Conservation (phyloP, 2,797 vertebrate species). For the Antrozous pallidus region DNA sequence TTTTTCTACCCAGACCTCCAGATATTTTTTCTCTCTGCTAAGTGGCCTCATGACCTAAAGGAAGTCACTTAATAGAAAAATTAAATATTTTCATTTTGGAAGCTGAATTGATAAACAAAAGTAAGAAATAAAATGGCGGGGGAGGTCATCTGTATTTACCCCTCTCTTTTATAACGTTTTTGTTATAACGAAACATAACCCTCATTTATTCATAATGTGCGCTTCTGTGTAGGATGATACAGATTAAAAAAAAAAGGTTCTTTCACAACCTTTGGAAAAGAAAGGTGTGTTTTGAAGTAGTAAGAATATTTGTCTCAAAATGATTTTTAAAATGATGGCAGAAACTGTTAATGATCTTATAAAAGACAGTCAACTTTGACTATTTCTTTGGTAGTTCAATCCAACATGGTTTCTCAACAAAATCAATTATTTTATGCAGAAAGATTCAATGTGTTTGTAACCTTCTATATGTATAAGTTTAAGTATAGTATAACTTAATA, state of each 20-base stretch:
- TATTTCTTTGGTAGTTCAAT: background rate
- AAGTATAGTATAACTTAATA: background rate
- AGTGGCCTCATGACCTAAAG: background rate
- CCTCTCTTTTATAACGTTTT: background rate
- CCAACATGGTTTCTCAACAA: background rate
- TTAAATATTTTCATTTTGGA: conserved; percentile 5
- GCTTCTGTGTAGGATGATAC: background rate
- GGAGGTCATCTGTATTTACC: background rate
- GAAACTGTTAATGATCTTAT: background rate
- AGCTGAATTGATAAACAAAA: background rate
- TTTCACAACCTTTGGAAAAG: background rate
- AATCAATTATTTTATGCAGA: background rate
- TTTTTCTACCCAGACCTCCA: background rate
- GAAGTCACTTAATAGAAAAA: background rate
- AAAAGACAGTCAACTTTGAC: background rate
- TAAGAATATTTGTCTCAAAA: background rate
- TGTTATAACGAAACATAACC: too few relatives aligned
- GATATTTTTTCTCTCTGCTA: background rate
- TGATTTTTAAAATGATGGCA: background rate
- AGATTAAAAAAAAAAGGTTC: background rate
- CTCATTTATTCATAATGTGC: background rate
- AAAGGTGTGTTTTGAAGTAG: background rate
- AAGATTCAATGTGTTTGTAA: background rate
- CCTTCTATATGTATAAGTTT: background rate
- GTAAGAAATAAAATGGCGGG: background rate